These are phyloP conservation scores for Monomorium pharaonis DNA, from an alignment of 1,140 invertebrate genomes.

Conservation along the genomic window DNA sequence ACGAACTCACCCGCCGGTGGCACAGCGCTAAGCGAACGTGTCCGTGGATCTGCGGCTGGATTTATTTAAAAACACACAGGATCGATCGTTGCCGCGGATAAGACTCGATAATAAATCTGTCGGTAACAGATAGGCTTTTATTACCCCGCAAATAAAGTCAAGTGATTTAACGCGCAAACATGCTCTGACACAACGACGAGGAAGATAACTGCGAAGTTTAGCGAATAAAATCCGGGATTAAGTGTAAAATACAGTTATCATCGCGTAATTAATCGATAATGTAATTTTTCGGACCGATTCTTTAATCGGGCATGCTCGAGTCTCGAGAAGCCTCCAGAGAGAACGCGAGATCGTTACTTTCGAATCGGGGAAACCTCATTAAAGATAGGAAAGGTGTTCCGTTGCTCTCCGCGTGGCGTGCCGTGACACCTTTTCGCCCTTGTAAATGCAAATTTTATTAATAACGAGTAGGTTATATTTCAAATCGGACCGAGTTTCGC, in stretches of 20 bases:
- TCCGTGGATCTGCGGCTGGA: conserved; percentile 4
- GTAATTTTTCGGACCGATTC: background rate
- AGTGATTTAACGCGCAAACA: conserved; percentile 10
- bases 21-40: conserved; percentile 39
- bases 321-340: background rate
- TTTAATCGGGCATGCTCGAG: background rate
- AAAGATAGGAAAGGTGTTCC: conserved; percentile 55
- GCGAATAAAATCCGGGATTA: background rate
- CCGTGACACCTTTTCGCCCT: conserved; percentile 78
- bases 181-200: background rate
- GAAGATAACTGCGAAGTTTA: background rate
- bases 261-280: background rate
- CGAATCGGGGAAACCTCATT: conserved; percentile 62
- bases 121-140: background rate
- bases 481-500: conserved; percentile 76
- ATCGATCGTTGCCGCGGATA: background rate
- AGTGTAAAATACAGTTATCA: background rate
- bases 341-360: conserved; percentile 35
- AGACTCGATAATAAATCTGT: background rate
- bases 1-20: conserved; percentile 38
- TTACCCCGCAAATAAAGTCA: background rate
- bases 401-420: conserved; percentile 63
- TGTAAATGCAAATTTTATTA: conserved; percentile 83
- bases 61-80: conserved; percentile 42
- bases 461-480: conserved; percentile 80